A percentile compares a stretch with the other conserved stretches of the same genome.
phyloP scores from a whole-genome alignment of 2,797 vertebrate genomes.

The Eulemur rubriventer region DNA sequence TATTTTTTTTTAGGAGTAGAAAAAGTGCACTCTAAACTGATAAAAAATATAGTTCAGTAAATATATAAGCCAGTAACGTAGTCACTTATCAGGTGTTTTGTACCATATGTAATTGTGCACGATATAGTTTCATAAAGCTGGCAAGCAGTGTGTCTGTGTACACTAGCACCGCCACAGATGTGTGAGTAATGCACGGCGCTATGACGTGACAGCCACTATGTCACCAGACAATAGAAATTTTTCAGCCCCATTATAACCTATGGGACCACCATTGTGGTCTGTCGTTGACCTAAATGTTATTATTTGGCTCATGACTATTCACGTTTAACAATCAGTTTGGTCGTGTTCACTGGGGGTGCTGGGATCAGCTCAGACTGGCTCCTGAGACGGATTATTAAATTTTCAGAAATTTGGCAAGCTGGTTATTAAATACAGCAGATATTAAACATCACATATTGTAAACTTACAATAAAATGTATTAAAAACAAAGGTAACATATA shows the following conservation, averaged over 20 bases:
- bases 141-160: neutral
- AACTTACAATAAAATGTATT: neutral
- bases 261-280: too few species aligned
- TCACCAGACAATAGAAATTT: too few species aligned
- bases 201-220: too few species aligned
- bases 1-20: too few species aligned
- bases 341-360: neutral
- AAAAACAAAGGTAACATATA: neutral
- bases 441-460: neutral
- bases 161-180: neutral
- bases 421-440: neutral
- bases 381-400: neutral
- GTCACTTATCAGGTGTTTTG: too few species aligned
- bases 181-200: too few species aligned
- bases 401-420: neutral
- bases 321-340: rapidly evolving
- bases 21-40: too few species aligned
- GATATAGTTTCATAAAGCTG: neutral
- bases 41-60: too few species aligned
- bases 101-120: neutral
- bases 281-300: too few species aligned
- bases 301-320: neutral
- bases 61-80: too few species aligned
- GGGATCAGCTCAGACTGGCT: neutral
- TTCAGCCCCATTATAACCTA: too few species aligned